Base-by-base conservation (phyloP, 2,888 invertebrate species). In the Pristionchus arcanus region DNA sequence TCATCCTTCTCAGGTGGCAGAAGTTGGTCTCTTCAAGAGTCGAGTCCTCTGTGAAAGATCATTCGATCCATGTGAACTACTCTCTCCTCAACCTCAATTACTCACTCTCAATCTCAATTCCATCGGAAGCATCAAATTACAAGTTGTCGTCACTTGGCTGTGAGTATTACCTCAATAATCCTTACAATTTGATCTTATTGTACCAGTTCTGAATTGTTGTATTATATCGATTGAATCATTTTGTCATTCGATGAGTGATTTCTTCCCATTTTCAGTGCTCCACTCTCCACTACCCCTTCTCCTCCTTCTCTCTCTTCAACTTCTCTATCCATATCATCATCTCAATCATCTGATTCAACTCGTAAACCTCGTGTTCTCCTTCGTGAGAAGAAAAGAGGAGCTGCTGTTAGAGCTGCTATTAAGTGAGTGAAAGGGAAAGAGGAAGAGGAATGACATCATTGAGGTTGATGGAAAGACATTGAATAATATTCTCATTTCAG, bases 21-120 rank as follows among this genome's bases (percentile, higher is more conserved):
- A 95, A 91, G 92, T 93, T 74, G 87, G 91, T 31, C 90, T 94
- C 25, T 93, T 95, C 91, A 94, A 93, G 87, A 91, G 94, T 53
- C 93, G 91, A 71, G 85, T 91, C n/a, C 90, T 94, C 77, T 93
- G 91, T 77, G 96, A 96, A 93, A 96, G 96, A 93, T 95, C 95
- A 91, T 96, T 96, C 94, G 96, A 96, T 92, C 96, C 96, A 31
- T 95, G 96, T 89, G 96, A 96, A 91, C 95, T 96, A 85, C 96
- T 96, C 94, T 96, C 96, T n/a, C 95, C 96, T 11, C 96, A 96
- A 91, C 96, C 96, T 0, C 96, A 96, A 94, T 95, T 96, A 89
- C 96, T 96, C 96, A 96, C 96, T 1, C 96, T 96, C 94, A 96
- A 96, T 93, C 95, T 96, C 91, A 96, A 96, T 94, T 95, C 96